Conservation (phyloP, 2,113 vertebrate species). For the Mustela nigripes region DNA sequence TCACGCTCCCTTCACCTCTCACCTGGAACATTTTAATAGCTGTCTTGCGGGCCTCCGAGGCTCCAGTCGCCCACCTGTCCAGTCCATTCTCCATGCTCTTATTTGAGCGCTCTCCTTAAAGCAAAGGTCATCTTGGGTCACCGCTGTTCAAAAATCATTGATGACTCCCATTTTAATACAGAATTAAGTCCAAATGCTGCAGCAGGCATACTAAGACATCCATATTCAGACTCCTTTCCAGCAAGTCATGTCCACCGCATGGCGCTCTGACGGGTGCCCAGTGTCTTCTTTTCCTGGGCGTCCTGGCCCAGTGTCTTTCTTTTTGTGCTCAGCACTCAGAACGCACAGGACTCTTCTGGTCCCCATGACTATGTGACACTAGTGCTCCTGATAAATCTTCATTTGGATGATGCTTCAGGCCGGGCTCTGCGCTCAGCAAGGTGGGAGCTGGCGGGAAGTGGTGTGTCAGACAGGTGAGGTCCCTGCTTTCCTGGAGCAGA, state of each 20-base stretch:
- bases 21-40: constrained; percentile 51
- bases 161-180: constrained; percentile 13
- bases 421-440: rapidly evolving
- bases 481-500: not conserved
- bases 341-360: rapidly evolving
- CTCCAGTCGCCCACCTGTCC: not conserved
- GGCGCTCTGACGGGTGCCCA: not conserved
- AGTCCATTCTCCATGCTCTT: not conserved
- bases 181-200: constrained; percentile 4
- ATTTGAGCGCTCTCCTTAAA: constrained; percentile 35
- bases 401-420: not conserved
- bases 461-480: not conserved
- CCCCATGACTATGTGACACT: not conserved
- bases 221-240: not conserved
- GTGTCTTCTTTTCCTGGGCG: not conserved
- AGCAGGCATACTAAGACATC: not conserved
- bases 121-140: constrained; percentile 38
- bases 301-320: too few relatives aligned
- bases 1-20: constrained; percentile 14
- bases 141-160: constrained; percentile 30
- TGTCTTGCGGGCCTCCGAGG: not conserved
- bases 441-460: not conserved
- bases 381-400: not conserved
- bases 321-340: not conserved
- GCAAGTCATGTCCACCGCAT: not conserved